phyloP scores from a whole-genome alignment of 2,113 vertebrate genomes.

The Fulmarus glacialis region DNA sequence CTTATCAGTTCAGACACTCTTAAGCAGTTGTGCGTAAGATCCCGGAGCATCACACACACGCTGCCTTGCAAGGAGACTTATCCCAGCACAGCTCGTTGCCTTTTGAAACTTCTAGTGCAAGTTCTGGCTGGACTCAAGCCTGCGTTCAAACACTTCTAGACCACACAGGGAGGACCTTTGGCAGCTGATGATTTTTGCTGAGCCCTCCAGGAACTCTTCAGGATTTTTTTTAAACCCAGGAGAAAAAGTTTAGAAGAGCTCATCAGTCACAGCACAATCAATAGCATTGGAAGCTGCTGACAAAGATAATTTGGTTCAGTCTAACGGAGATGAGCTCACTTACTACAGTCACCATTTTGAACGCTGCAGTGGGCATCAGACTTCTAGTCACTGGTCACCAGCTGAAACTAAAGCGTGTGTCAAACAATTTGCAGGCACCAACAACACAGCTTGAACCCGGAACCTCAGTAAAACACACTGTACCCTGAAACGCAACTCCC shows the following conservation, averaged over 20 bases:
- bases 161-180: not conserved
- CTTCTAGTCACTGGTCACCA: not conserved
- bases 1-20: not conserved
- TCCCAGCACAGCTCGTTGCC: accelerated
- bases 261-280: not conserved
- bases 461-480: not conserved
- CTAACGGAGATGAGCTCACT: not conserved
- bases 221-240: not conserved
- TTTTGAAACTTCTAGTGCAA: not conserved
- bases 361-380: accelerated
- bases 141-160: not conserved
- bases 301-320: not conserved
- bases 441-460: not conserved
- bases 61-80: not conserved
- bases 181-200: not conserved
- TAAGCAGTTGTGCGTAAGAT: no score
- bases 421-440: not conserved
- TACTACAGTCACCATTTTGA: not conserved
- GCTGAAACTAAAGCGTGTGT: not conserved
- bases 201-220: not conserved
- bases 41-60: not conserved
- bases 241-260: not conserved
- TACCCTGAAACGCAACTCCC: not conserved
- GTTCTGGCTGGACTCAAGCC: not conserved
- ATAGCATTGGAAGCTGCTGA: not conserved